Evolutionary conservation across 2,888 invertebrate genomes (phyloP).

Genomic region (Acholoe squamosa): DNA sequence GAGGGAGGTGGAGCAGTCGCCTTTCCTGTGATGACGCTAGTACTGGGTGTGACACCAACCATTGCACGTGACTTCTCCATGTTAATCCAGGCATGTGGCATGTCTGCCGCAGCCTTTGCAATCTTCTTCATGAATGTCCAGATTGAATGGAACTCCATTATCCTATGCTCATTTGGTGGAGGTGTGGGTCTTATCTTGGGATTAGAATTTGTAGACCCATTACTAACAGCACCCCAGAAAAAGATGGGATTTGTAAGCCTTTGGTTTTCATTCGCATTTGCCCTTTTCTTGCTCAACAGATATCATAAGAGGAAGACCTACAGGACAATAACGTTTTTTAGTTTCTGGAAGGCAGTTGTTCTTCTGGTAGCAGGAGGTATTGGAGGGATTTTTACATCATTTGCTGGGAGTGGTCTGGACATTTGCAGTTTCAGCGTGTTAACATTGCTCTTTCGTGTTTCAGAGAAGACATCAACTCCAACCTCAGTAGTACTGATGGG

Average conservation of each 20-base stretch:
- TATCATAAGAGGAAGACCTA: conserved; percentile 73
- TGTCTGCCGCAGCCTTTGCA: conserved; percentile 77
- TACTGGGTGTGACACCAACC: conserved; percentile 64
- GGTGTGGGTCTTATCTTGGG: conserved; percentile 78
- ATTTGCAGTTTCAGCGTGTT: conserved; percentile 76
- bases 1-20: conserved; percentile 70
- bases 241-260: conserved; percentile 81
- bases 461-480: conserved; percentile 78
- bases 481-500: conserved; percentile 80
- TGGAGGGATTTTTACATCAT: conserved; percentile 78
- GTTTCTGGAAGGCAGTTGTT: conserved; percentile 75
- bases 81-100: conserved; percentile 73
- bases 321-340: conserved; percentile 65
- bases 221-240: conserved; percentile 74
- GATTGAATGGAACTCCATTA: conserved; percentile 41
- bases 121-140: conserved; percentile 77
- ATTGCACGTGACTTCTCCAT: conserved; percentile 68
- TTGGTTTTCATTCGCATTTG: conserved; percentile 79
- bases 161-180: conserved; percentile 71
- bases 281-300: conserved; percentile 78
- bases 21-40: conserved; percentile 70
- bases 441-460: conserved; percentile 69
- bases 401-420: conserved; percentile 79
- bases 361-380: conserved; percentile 75
- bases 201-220: conserved; percentile 74